Conservation (phyloP, 2,797 vertebrate species). For the Nannoperca obscura region DNA sequence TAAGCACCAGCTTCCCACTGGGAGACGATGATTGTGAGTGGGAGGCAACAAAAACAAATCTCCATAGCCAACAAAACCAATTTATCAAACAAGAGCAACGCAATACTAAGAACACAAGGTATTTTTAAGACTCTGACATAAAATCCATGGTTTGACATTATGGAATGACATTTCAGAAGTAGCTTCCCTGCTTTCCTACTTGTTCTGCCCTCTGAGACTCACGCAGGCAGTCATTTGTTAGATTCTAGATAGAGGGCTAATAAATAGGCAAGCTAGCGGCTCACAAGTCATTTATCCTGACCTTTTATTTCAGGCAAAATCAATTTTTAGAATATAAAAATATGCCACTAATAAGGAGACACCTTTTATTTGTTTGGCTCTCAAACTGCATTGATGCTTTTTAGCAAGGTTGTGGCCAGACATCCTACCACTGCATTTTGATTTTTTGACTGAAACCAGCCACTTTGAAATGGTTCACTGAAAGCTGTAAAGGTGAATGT, state of each 20-base stretch:
- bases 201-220: conserved; percentile 71
- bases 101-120: conserved; percentile 49
- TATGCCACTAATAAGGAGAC: conserved; percentile 80
- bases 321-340: conserved; percentile 85
- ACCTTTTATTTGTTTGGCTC: conserved; percentile 77
- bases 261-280: conserved; percentile 73
- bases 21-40: conserved; percentile 51
- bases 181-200: conserved; percentile 73
- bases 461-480: conserved; percentile 61
- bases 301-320: conserved; percentile 86
- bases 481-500: conserved; percentile 46
- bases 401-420: conserved; percentile 43
- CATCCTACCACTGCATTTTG: conserved; percentile 44
- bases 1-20: conserved; percentile 50
- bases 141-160: conserved; percentile 85
- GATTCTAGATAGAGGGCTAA: conserved; percentile 79
- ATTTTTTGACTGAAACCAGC: conserved; percentile 63
- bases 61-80: conserved; percentile 59
- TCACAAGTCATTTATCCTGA: conserved; percentile 85
- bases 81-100: conserved; percentile 67
- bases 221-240: conserved; percentile 77
- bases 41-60: conserved; percentile 60
- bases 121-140: conserved; percentile 75
- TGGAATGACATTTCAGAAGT: conserved; percentile 83
- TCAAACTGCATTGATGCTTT: conserved; percentile 67